phyloP scores from a whole-genome alignment of 2,113 vertebrate genomes.

The Acrocephalus arundinaceus region DNA sequence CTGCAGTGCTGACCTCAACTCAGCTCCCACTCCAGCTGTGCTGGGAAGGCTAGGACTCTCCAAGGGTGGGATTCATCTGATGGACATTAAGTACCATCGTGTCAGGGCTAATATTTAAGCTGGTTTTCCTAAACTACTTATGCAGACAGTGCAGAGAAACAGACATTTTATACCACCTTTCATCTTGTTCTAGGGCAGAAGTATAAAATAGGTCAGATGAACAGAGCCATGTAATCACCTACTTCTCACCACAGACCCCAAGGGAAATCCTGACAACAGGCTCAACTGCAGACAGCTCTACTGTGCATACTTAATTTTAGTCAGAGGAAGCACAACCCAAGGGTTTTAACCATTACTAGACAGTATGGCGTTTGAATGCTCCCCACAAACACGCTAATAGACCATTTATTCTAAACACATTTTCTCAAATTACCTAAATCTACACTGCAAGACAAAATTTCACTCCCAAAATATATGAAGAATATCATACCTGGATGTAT shows the following conservation, averaged over 20 bases:
- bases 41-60: neutral
- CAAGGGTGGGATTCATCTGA: neutral
- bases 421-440: neutral
- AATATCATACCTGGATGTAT: constrained; percentile 92
- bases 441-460: neutral
- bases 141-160: neutral
- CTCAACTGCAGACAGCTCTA: neutral
- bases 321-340: neutral
- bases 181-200: neutral
- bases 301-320: neutral
- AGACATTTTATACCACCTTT: neutral
- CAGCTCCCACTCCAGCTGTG: neutral
- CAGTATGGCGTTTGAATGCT: neutral
- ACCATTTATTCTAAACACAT: neutral
- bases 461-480: neutral
- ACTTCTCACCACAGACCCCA: constrained; percentile 15
- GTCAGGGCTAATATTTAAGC: neutral
- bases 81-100: neutral
- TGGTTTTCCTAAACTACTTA: neutral
- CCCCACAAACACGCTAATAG: neutral
- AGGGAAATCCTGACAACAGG: neutral
- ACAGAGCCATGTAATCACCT: neutral
- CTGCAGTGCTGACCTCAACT: neutral
- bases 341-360: neutral
- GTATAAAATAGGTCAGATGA: constrained; percentile 20